phyloP scores from a whole-genome alignment of 2,888 invertebrate species.

The Gisinianus flammeolus region DNA sequence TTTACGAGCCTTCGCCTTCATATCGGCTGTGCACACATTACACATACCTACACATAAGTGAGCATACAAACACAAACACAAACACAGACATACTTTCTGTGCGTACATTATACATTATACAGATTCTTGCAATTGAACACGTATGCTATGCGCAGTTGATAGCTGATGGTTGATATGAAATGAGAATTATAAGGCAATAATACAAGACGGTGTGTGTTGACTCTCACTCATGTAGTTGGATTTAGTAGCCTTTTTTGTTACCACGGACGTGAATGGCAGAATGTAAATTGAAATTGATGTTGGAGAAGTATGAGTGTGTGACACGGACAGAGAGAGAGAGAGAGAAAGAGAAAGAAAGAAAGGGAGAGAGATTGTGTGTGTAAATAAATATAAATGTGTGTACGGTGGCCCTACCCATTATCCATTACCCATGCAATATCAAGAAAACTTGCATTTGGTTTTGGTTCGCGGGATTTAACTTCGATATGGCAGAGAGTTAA shows the following conservation, averaged over 20 bases:
- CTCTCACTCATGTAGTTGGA: background rate
- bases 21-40: background rate
- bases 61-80: background rate
- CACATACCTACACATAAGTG: background rate
- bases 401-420: background rate
- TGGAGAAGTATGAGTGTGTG: background rate
- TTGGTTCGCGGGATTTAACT: background rate
- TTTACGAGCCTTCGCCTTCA: background rate
- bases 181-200: background rate
- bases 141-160: too few relatives aligned
- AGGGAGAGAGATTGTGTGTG: background rate
- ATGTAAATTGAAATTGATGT: constrained; percentile 7
- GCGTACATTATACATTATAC: background rate
- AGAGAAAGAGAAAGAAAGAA: background rate
- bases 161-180: background rate
- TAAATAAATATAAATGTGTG: background rate
- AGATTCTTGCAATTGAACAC: too few relatives aligned
- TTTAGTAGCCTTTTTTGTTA: background rate
- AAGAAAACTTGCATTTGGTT: background rate
- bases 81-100: background rate
- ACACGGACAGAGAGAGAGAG: background rate
- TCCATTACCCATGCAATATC: background rate
- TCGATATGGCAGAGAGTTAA: background rate
- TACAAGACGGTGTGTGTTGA: background rate
- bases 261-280: background rate